A percentile compares a stretch with the other conserved stretches of the same genome.
phyloP scores from a whole-genome alignment of 2,113 vertebrate genomes.

The Esox niger region DNA sequence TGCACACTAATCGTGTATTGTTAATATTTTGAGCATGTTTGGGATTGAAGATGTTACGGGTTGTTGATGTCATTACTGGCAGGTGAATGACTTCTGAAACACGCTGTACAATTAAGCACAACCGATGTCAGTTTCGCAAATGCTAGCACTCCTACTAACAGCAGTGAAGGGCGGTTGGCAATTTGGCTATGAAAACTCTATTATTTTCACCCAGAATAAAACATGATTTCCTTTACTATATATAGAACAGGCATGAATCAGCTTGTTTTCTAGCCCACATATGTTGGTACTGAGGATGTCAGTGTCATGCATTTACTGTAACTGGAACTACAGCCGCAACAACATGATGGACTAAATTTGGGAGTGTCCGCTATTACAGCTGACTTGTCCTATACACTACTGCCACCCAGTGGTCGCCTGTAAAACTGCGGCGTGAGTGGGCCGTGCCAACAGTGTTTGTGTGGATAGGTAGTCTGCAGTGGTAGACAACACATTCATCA shows the following conservation, averaged over 20 bases:
- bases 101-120: background rate
- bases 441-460: background rate
- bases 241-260: background rate
- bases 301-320: background rate
- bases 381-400: constrained; percentile 42
- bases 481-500: constrained; percentile 57
- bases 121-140: background rate
- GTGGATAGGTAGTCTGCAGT: constrained; percentile 31
- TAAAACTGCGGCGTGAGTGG: constrained; percentile 4
- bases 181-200: too few species aligned
- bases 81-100: background rate
- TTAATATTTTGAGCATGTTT: background rate
- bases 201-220: background rate
- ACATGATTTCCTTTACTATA: background rate
- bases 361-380: constrained; percentile 10
- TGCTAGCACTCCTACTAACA: background rate
- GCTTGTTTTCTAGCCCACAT: background rate
- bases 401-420: constrained; percentile 57
- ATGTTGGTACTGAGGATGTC: background rate
- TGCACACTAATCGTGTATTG: background rate
- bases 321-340: background rate
- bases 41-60: background rate
- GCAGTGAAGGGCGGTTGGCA: background rate
- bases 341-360: constrained; percentile 2
- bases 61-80: background rate